These are phyloP conservation scores for Cirrhinus molitorella DNA, from an alignment of 2,797 vertebrate species.

Conservation along the genomic window DNA sequence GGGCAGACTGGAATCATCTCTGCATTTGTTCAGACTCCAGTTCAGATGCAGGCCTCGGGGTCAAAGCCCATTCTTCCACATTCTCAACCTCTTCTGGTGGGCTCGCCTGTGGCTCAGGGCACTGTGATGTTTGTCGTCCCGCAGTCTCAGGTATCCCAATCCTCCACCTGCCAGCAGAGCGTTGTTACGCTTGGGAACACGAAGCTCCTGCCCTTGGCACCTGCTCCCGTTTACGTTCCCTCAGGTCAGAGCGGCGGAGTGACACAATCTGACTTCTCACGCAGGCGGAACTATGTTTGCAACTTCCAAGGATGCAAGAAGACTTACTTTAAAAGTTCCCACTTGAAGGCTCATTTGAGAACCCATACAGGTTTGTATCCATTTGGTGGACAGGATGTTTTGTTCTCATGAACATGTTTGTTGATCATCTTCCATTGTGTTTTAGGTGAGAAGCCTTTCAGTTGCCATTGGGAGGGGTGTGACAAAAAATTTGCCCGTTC, in stretches of 20 bases:
- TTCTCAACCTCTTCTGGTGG: slow-evolving; percentile 84
- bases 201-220: slow-evolving; percentile 92
- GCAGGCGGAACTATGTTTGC: slow-evolving; percentile 92
- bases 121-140: slow-evolving; percentile 94
- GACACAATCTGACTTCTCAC: slow-evolving; percentile 88
- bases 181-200: slow-evolving; percentile 87
- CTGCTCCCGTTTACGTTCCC: slow-evolving; percentile 90
- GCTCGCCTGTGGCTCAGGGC: slow-evolving; percentile 85
- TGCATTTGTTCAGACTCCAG: slow-evolving; percentile 84
- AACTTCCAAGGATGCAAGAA: slow-evolving; percentile 93
- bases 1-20: slow-evolving; percentile 84
- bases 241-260: slow-evolving; percentile 76
- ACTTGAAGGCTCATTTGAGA: slow-evolving; percentile 96
- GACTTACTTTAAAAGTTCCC: slow-evolving; percentile 98
- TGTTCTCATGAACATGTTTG: not conserved
- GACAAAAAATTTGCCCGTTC: slow-evolving; percentile 97
- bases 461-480: slow-evolving; percentile 95
- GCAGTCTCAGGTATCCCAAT: slow-evolving; percentile 77
- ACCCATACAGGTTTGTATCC: slow-evolving; percentile 90
- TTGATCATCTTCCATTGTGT: slow-evolving; percentile 1
- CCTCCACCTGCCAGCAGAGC: slow-evolving; percentile 72
- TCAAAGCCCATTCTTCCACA: slow-evolving; percentile 84
- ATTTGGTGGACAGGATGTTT: not conserved
- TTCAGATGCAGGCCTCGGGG: slow-evolving; percentile 75
- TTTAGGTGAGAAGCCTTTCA: slow-evolving; percentile 96